These are phyloP conservation scores for Catotricha subobsoleta DNA, from an alignment of 2,888 invertebrate species.

Conservation along the genomic window DNA sequence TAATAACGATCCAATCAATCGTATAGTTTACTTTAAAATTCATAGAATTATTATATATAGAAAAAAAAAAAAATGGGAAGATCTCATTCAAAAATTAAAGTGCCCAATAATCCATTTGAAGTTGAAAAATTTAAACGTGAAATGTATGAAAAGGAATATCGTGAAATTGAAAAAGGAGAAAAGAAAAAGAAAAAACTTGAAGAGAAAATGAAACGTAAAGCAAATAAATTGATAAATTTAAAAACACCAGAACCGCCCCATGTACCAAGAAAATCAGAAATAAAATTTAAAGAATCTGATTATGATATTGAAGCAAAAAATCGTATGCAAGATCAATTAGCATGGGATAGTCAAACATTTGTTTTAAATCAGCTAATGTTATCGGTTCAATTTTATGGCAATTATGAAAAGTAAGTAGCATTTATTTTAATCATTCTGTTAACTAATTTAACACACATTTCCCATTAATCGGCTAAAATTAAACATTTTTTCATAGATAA, in stretches of 20 bases:
- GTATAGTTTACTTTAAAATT: too few species aligned
- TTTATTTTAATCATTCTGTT: background rate
- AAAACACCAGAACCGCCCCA: conserved; percentile 3
- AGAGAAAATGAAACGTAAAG: conserved; percentile 10
- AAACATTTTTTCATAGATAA: too few species aligned
- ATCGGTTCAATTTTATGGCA: conserved; percentile 59
- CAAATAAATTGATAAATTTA: conserved; percentile 12
- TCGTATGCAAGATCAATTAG: conserved; percentile 39
- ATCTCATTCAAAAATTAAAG: conserved; percentile 19
- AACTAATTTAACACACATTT: too few species aligned
- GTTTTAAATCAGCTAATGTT: conserved; percentile 58
- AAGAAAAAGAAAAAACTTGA: conserved; percentile 19
- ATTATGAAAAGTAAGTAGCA: conserved; percentile 49
- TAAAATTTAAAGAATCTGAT: conserved; percentile 22
- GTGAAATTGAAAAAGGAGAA: conserved; percentile 11
- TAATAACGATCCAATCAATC: too few species aligned
- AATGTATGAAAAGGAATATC: background rate
- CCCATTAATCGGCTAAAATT: too few species aligned
- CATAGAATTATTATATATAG: too few species aligned
- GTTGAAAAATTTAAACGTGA: conserved; percentile 13
- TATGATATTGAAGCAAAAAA: conserved; percentile 37
- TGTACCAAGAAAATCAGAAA: background rate
- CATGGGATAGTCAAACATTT: conserved; percentile 46
- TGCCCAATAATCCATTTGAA: conserved; percentile 21
- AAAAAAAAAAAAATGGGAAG: conserved; percentile 20